A percentile compares a stretch with the other conserved stretches of the same genome.
phyloP scores from a whole-genome alignment of 2,797 vertebrate genomes.

The Linurgus olivaceus region DNA sequence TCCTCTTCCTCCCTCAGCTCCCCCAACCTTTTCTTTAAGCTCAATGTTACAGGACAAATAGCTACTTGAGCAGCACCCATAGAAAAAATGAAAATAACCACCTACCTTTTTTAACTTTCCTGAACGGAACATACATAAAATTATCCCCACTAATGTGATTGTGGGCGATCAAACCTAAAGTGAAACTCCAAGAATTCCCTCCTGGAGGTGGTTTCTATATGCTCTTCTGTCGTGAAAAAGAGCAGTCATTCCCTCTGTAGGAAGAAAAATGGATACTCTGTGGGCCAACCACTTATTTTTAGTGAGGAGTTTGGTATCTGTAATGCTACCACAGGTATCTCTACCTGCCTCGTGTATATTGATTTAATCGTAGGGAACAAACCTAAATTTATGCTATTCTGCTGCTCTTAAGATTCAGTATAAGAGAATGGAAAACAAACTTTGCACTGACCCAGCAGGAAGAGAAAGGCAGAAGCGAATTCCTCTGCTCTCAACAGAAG shows the following conservation, averaged over 20 bases:
- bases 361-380: neutral
- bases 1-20: neutral
- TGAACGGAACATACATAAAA: neutral
- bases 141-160: neutral
- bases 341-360: neutral
- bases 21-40: neutral
- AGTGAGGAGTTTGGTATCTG: neutral
- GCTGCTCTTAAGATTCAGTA: constrained; percentile 5
- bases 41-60: neutral
- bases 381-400: too few relatives aligned
- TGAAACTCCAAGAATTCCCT: neutral
- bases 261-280: neutral
- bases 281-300: neutral
- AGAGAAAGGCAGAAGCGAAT: constrained; percentile 21
- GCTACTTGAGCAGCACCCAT: neutral
- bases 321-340: neutral
- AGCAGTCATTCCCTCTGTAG: neutral
- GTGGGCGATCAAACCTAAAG: neutral
- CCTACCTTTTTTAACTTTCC: neutral
- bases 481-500: constrained; percentile 22
- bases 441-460: constrained; percentile 35
- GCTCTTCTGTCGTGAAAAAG: neutral
- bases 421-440: constrained; percentile 53
- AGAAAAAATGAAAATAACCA: constrained; percentile 20
- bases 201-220: neutral